Evolutionary conservation across 2,797 vertebrate genomes (phyloP).

Genomic region (Synaphobranchus kaupii): DNA sequence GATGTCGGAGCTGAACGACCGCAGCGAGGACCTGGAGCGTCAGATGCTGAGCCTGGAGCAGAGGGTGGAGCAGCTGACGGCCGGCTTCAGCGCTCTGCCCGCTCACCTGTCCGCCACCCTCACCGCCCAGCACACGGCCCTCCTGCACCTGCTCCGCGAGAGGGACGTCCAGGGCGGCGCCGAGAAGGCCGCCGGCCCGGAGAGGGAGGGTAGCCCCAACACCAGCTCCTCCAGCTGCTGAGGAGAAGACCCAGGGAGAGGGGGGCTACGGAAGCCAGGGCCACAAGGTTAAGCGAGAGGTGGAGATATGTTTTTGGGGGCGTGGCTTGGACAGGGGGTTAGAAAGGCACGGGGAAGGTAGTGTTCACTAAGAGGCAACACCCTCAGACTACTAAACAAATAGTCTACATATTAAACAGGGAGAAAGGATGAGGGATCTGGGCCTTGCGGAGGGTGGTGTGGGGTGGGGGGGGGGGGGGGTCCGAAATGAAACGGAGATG

Average conservation of each 20-base stretch:
- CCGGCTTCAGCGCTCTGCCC: constrained; percentile 76
- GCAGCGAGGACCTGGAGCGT: constrained; percentile 82
- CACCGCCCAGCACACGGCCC: constrained; percentile 74
- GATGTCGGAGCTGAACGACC: constrained; percentile 81
- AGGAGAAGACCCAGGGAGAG: constrained; percentile 52
- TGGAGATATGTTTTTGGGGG: constrained; percentile 18
- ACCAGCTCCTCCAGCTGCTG: constrained; percentile 74
- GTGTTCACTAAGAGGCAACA: background rate
- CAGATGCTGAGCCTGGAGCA: constrained; percentile 81
- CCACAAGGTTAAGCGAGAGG: constrained; percentile 39
- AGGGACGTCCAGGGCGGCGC: constrained; percentile 61
- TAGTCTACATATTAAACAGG: background rate
- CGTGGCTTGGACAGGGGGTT: background rate
- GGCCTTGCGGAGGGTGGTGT: background rate
- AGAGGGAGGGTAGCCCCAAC: constrained; percentile 63
- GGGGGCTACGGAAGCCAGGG: constrained; percentile 46
- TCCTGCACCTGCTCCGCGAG: constrained; percentile 76
- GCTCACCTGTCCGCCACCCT: constrained; percentile 79
- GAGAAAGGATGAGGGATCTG: background rate
- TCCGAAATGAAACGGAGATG: background rate
- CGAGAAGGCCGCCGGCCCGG: constrained; percentile 49
- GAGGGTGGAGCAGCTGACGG: constrained; percentile 79
- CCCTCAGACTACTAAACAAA: background rate
- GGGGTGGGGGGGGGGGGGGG: background rate
- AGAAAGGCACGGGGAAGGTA: background rate